These are phyloP conservation scores for Aspidoscelis tigris DNA, from an alignment of 2,113 vertebrate species.

Conservation along the genomic window DNA sequence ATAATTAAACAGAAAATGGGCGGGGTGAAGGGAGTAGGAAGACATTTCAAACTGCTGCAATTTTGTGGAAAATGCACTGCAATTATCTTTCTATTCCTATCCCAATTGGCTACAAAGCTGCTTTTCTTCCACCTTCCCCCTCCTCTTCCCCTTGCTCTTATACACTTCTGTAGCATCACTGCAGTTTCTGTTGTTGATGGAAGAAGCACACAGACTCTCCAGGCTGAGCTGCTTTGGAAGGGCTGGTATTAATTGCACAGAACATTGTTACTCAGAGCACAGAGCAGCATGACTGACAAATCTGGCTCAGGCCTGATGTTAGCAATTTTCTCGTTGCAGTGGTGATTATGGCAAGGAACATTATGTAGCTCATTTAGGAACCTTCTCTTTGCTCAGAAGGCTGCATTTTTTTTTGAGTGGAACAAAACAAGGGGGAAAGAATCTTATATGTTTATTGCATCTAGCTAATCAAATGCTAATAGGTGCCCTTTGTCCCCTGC, in stretches of 20 bases:
- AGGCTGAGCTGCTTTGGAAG: conserved; percentile 46
- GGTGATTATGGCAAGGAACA: conserved; percentile 61
- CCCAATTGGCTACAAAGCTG: conserved; percentile 21
- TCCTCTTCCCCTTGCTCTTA: background rate
- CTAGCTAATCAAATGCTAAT: conserved; percentile 49
- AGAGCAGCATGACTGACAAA: conserved; percentile 57
- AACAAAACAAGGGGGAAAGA: background rate
- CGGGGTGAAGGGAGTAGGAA: conserved; percentile 17
- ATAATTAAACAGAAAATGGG: conserved; percentile 68
- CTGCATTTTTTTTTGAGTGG: conserved; percentile 19
- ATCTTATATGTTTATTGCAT: conserved; percentile 40
- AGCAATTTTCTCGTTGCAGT: conserved; percentile 58
- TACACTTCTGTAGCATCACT: background rate
- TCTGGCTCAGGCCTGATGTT: conserved; percentile 40
- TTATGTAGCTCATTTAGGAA: conserved; percentile 57
- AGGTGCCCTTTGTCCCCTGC: background rate
- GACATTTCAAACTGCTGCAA: conserved; percentile 57
- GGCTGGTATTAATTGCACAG: conserved; percentile 62
- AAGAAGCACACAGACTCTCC: conserved; percentile 35
- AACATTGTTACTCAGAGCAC: conserved; percentile 62
- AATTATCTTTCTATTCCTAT: conserved; percentile 52
- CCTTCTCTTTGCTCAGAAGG: conserved; percentile 53
- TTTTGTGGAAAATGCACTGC: conserved; percentile 42
- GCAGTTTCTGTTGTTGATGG: conserved; percentile 19
- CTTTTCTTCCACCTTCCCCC: conserved; percentile 17